These are phyloP conservation scores for Clitarchus hookeri DNA, from an alignment of 2,888 invertebrate species.

Conservation along the genomic window DNA sequence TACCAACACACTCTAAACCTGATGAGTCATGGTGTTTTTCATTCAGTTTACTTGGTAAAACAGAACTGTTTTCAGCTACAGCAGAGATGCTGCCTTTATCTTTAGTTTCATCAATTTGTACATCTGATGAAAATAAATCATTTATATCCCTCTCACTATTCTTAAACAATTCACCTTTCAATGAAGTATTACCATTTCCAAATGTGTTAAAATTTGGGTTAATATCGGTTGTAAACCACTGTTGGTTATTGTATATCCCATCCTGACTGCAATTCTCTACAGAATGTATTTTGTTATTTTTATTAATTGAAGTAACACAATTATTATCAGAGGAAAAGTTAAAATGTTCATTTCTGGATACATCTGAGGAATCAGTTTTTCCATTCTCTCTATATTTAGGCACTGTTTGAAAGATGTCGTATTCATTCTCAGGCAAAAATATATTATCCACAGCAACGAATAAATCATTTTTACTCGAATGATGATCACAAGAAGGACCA, in stretches of 20 bases:
- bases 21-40: not conserved
- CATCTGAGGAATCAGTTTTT: not conserved
- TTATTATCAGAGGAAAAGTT: not conserved
- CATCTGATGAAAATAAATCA: not conserved
- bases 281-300: not conserved
- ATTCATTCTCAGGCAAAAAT: not conserved
- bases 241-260: not conserved
- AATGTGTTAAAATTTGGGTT: not conserved
- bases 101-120: not conserved
- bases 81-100: not conserved
- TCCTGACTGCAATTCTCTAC: not conserved
- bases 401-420: not conserved
- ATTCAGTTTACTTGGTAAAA: not conserved
- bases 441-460: not conserved
- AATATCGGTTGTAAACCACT: not conserved
- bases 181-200: not conserved
- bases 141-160: not conserved
- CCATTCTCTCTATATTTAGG: not conserved
- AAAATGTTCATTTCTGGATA: not conserved
- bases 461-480: not conserved
- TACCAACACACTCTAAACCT: too few relatives aligned
- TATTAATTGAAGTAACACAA: not conserved
- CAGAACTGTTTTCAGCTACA: not conserved
- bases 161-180: not conserved
- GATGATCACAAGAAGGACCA: not conserved